phyloP scores from a whole-genome alignment of 2,888 invertebrate genomes.

The Synergus laeviventris region DNA sequence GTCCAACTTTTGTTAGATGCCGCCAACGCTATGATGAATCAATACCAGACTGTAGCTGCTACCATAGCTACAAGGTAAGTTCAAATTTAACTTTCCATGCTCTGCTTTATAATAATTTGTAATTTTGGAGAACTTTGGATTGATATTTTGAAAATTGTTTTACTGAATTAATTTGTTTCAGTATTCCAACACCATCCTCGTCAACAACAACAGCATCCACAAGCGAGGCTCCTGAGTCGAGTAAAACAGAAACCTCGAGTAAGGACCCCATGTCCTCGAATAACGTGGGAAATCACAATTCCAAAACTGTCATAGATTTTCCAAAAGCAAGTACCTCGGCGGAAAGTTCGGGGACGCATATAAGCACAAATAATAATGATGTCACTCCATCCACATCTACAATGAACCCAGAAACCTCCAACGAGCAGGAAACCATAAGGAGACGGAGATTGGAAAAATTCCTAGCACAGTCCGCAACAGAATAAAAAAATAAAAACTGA shows the following conservation, averaged over 20 bases:
- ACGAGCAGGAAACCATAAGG: conserved; percentile 81
- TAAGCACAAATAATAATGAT: conserved; percentile 63
- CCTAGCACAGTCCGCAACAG: conserved; percentile 50
- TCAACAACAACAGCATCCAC: conserved; percentile 45
- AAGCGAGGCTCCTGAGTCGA: conserved; percentile 49
- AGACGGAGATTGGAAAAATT: conserved; percentile 88
- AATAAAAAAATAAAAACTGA: conserved; percentile 37
- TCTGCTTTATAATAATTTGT: too few species aligned
- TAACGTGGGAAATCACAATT: conserved; percentile 48
- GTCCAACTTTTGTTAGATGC: conserved; percentile 95
- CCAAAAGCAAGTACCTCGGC: conserved; percentile 39
- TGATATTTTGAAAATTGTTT: not conserved
- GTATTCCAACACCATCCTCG: conserved; percentile 64
- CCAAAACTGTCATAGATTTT: conserved; percentile 44
- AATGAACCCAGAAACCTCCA: conserved; percentile 78
- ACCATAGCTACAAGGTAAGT: conserved; percentile 70
- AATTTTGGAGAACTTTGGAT: not conserved
- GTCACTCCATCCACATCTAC: conserved; percentile 66
- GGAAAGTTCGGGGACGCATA: conserved; percentile 48
- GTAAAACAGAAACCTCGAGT: conserved; percentile 44
- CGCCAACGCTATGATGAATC: conserved; percentile 95
- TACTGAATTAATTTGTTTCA: conserved; percentile 50
- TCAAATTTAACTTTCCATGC: not conserved
- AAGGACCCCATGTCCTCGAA: conserved; percentile 45
- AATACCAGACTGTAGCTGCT: conserved; percentile 87